phyloP scores from a whole-genome alignment of 2,797 vertebrate species.

The Sebastes nivosus region DNA sequence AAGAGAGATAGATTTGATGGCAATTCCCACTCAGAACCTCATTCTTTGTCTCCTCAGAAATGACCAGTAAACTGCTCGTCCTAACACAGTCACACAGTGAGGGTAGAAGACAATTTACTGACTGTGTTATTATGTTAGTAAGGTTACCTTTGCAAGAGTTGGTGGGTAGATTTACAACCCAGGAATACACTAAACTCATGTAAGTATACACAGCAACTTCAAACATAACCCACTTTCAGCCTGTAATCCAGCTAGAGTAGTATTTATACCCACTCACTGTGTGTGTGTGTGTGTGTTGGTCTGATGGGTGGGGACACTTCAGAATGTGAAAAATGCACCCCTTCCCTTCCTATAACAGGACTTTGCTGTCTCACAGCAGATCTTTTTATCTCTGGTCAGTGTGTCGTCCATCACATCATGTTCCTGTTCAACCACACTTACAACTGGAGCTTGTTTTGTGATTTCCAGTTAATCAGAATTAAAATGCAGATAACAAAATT shows the following conservation, averaged over 20 bases:
- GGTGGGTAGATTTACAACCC: constrained; percentile 24
- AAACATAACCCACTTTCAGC: constrained; percentile 35
- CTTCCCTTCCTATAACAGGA: neutral
- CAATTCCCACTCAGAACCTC: neutral
- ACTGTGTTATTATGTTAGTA: neutral
- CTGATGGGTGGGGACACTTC: neutral
- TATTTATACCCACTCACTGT: constrained; percentile 13
- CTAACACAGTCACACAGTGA: neutral
- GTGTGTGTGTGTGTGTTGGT: constrained; percentile 1
- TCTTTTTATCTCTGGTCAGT: neutral
- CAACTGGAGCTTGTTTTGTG: neutral
- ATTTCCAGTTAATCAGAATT: neutral
- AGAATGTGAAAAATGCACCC: constrained; percentile 30
- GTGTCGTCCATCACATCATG: neutral
- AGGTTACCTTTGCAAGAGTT: neutral
- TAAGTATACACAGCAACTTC: constrained; percentile 31
- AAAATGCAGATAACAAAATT: neutral
- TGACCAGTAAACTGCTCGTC: neutral
- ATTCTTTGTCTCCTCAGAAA: neutral
- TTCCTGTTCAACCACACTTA: fast-evolving
- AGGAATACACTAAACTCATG: constrained; percentile 6
- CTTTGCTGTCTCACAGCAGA: neutral
- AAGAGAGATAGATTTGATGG: neutral
- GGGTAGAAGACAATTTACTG: neutral
- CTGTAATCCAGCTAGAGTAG: constrained; percentile 58